These are phyloP conservation scores for Leptocoma aspasia DNA, from an alignment of 2,113 vertebrate genomes.

Conservation along the genomic window DNA sequence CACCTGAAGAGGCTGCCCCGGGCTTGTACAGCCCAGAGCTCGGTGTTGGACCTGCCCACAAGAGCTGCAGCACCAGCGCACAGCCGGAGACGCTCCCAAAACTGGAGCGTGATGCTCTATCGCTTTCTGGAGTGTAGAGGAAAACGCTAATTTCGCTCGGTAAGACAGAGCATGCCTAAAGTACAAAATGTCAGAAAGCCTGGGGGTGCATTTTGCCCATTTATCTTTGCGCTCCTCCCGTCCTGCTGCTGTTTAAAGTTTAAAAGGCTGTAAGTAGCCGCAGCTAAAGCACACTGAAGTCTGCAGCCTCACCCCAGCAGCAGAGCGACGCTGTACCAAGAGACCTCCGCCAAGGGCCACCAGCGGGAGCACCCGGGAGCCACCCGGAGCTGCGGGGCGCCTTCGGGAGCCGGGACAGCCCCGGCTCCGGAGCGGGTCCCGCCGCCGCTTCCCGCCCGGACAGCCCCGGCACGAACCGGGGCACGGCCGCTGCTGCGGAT, in stretches of 20 bases:
- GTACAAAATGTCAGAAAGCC: not conserved
- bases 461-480: fast-evolving
- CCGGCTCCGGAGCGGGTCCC: fast-evolving
- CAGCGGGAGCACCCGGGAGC: not conserved
- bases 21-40: fast-evolving
- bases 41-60: fast-evolving
- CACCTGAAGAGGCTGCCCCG: fast-evolving
- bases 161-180: not conserved
- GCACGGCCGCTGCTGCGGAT: fast-evolving
- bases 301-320: not conserved
- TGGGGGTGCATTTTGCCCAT: not conserved
- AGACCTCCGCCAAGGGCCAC: too few species aligned
- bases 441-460: not conserved
- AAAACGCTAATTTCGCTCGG: not conserved
- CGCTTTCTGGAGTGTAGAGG: not conserved
- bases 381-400: not conserved
- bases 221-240: not conserved
- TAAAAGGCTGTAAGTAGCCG: not conserved
- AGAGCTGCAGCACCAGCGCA: fast-evolving
- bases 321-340: not conserved
- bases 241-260: not conserved
- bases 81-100: fast-evolving
- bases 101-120: fast-evolving
- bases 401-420: not conserved
- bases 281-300: not conserved